Conservation (phyloP, 2,797 vertebrate genomes). For the Xiphophorus birchmanni region DNA sequence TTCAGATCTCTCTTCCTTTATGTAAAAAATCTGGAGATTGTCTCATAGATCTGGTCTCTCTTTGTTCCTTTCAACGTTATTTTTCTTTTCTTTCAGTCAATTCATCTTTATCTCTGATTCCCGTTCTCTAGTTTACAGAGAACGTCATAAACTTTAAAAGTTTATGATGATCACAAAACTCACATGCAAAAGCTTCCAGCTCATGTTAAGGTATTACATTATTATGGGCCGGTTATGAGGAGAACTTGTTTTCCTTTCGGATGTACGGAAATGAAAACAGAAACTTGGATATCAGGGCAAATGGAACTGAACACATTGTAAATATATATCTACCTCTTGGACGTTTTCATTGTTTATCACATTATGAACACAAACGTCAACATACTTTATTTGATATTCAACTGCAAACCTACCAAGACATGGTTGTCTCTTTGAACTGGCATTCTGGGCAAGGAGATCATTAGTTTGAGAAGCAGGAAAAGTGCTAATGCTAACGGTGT, state of each 20-base stretch:
- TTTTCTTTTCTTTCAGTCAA: slow-evolving; percentile 51
- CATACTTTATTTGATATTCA: not conserved
- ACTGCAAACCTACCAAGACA: not conserved
- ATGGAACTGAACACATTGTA: not conserved
- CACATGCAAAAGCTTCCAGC: slow-evolving; percentile 28
- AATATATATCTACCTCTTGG: not conserved
- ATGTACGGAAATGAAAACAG: not conserved
- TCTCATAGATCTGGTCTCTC: slow-evolving; percentile 66
- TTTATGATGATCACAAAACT: slow-evolving; percentile 43
- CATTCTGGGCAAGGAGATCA: not conserved
- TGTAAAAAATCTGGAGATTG: slow-evolving; percentile 66
- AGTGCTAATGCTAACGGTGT: not conserved
- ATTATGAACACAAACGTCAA: not conserved
- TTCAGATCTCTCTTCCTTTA: slow-evolving; percentile 73
- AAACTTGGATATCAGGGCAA: not conserved
- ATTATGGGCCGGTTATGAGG: slow-evolving; percentile 32
- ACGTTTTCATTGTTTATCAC: not conserved
- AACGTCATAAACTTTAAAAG: slow-evolving; percentile 34
- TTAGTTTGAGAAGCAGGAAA: not conserved
- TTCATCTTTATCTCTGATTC: slow-evolving; percentile 62
- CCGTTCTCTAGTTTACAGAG: slow-evolving; percentile 27
- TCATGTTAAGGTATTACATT: slow-evolving; percentile 45
- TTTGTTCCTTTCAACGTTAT: slow-evolving; percentile 30
- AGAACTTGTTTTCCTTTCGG: not conserved
- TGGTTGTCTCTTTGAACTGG: not conserved